Evolutionary conservation across 2,797 vertebrate species (phyloP), one percentile per base, ranked within the genome.

Genomic region (Loris lydekkerianus): DNA sequence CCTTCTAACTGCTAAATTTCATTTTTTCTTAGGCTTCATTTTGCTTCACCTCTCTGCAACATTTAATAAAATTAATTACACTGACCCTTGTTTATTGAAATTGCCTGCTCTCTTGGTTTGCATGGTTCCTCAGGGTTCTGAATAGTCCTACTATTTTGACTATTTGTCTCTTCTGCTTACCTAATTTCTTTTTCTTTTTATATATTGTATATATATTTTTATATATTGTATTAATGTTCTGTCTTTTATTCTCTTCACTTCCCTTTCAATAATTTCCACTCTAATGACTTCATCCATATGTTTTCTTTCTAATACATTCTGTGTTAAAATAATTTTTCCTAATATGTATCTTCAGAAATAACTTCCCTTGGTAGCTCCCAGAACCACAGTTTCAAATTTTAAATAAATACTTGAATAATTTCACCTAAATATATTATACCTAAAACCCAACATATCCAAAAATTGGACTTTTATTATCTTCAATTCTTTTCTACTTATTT

Each of bases 281-380:
- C 40, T 60, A 84, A 60, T 76, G 21, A 69, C 76, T 63, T 80
- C 3, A 80, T 81, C 6, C n/a, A 49, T 18, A 53, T 20, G 14
- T 60, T n/a, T 89, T 9, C 87, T 87, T 95, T 95, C 56, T 89
- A 94, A 73, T 70, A 76, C 75, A 17, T 61, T 40, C 20, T 87
- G 1, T 86, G 10, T 70, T 78, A 14, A 93, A 86, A 87, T 87
- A 14, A 73, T 92, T 92, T 92, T 73, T 75, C 34, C 34, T 87
- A 40, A 56, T 49, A 14, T 85, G 10, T 61, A 70, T 53, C 21
- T 69, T 95, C 29, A 80, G 37, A 72, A 94, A 60, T 3, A 92
- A 31, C 23, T 58, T 75, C 34, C 8, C 25, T 78, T 14, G 37
- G 73, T 46, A 56, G 37, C 7, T 61, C 29, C 37, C 60, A 84